Evolutionary conservation across 2,888 invertebrate genomes (phyloP), one percentile per base, ranked within the genome.

Genomic region (Odontomyia ornata): DNA sequence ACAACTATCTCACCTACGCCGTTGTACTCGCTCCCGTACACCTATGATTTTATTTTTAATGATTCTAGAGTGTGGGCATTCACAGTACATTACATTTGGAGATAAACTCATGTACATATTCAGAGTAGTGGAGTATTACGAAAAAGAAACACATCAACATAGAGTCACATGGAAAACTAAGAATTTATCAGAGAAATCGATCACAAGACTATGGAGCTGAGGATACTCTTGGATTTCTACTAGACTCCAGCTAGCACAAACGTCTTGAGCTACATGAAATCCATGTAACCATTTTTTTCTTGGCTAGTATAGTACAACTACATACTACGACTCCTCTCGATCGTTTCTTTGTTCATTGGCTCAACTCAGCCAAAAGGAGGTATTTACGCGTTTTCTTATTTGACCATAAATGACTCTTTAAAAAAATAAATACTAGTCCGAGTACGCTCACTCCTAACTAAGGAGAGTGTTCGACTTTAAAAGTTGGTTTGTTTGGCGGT

Each of bases 201-300:
- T 73, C 73, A 60, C 27, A 57, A 56, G 18, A 18, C 52, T 52
- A 18, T 25, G 25, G 47, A 69, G 47, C 13, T 43, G 64, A 28
- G 25, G 36, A 36, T 3, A 36, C 36, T 36, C 36, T 36, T 36
- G 36, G 36, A 5, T 36, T 36, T 36, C 36, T 36, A n/a, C n/a
- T n/a, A 9, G 36, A 5, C 36, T 9, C 36, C 36, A 27, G 18
- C 52, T n/a, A 18, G 15, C 52, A 52, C 4, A 18, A 15, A 36
- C 65, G 73, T 60, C 73, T 47, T 72, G n/a, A 52, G 28, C 73
- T 73, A 73, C 71, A 71, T 72, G 71, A 64, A 77, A 77, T 71
- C 62, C 72, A 60, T 77, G 71, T 72, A 56, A 76, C 76, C 64
- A 47, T 47, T 86, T 75, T 75, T 75, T 64, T 43, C 52, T n/a